These are phyloP conservation scores for Caenorhabditis sp. DNA, from an alignment of 2,888 invertebrate species.

Conservation along the genomic window DNA sequence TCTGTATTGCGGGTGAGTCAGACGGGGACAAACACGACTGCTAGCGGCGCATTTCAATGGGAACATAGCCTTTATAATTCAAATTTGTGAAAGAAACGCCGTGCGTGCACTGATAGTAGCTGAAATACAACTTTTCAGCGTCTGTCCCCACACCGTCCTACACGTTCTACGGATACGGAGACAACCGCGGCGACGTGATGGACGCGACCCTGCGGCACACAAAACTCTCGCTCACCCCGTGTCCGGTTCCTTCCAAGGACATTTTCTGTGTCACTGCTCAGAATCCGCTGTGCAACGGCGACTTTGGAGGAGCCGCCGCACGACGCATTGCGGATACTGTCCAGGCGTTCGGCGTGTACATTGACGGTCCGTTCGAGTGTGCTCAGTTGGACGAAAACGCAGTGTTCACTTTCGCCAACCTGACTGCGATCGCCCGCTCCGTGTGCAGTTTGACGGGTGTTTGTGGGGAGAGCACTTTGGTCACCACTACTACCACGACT, in stretches of 20 bases:
- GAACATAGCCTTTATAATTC: not conserved
- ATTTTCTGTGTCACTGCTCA: constrained; percentile 16
- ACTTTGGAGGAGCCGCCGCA: constrained; percentile 35
- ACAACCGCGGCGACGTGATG: constrained; percentile 22
- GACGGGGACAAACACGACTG: too few species aligned
- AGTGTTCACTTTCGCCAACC: constrained; percentile 12
- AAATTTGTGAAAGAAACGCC: too few species aligned
- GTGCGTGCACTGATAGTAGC: too few species aligned
- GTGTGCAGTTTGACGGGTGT: constrained; percentile 3
- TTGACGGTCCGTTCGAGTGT: constrained; percentile 23
- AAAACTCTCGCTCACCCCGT: not conserved
- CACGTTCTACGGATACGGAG: constrained; percentile 27
- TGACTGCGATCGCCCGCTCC: not conserved
- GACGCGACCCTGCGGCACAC: constrained; percentile 31
- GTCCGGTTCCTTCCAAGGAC: not conserved
- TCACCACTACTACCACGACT: too few species aligned
- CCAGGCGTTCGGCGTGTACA: constrained; percentile 9
- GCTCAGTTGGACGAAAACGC: not conserved
- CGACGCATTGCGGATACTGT: too few species aligned
- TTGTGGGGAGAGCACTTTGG: not conserved
- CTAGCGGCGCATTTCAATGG: constrained; percentile 8
- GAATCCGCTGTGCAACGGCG: constrained; percentile 26
- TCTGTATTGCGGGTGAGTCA: not conserved
- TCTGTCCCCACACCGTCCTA: not conserved
- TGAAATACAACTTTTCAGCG: too few species aligned